A percentile compares a stretch with the other conserved stretches of the same genome.
phyloP scores from a whole-genome alignment of 2,113 vertebrate genomes.

The Gobio gobio region DNA sequence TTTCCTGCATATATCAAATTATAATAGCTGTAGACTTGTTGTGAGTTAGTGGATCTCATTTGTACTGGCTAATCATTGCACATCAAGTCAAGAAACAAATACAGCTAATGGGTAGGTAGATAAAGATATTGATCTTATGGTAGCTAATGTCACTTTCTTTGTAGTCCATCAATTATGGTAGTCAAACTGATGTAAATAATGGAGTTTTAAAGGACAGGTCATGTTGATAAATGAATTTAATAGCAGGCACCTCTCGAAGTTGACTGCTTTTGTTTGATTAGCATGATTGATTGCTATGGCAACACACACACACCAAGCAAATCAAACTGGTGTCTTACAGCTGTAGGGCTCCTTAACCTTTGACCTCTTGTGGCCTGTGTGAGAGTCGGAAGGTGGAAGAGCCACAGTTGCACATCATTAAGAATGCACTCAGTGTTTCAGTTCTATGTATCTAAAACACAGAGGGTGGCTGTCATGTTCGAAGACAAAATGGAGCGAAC shows the following conservation, averaged over 20 bases:
- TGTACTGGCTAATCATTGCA: not conserved
- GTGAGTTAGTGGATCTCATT: not conserved
- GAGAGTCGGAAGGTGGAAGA: not conserved
- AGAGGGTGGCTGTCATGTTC: not conserved
- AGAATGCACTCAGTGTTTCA: not conserved
- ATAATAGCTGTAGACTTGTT: not conserved
- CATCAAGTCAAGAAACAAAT: not conserved
- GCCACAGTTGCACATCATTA: not conserved
- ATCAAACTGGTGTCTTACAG: conserved; percentile 18
- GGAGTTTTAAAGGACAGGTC: not conserved
- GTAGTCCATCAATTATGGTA: not conserved
- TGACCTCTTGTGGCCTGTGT: conserved; percentile 12
- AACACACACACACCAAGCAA: not conserved
- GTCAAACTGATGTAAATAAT: not conserved
- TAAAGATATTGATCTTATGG: not conserved
- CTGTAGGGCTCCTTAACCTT: conserved; percentile 22
- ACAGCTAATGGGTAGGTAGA: not conserved
- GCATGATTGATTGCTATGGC: not conserved
- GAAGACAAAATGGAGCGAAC: not conserved
- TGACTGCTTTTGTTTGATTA: not conserved
- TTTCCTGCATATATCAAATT: not conserved
- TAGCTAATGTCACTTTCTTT: not conserved
- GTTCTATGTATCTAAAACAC: not conserved
- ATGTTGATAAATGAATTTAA: not conserved
- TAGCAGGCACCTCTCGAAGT: not conserved